phyloP scores from a whole-genome alignment of 1,140 invertebrate genomes.

The Bombus polaris region DNA sequence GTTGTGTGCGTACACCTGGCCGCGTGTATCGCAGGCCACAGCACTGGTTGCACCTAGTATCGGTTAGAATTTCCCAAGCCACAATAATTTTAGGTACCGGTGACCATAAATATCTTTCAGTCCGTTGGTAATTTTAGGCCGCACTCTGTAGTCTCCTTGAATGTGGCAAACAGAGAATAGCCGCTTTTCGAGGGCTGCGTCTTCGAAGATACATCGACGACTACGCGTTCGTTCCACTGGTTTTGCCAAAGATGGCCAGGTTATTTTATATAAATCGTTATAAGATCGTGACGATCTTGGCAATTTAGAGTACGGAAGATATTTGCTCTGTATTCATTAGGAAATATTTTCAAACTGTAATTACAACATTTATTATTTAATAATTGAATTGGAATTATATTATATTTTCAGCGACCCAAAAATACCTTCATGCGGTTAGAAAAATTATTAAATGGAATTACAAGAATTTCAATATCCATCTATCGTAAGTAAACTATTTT shows the following conservation, averaged over 20 bases:
- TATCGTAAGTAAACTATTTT: background rate
- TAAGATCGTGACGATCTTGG: too few species aligned
- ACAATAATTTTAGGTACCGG: slow-evolving; percentile 55
- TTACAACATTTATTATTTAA: too few species aligned
- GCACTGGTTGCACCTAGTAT: slow-evolving; percentile 55
- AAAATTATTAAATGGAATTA: too few species aligned
- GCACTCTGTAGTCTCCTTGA: slow-evolving; percentile 30
- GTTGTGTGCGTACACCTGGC: slow-evolving; percentile 38
- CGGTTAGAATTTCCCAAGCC: slow-evolving; percentile 56
- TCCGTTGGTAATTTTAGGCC: slow-evolving; percentile 50
- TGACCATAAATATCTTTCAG: slow-evolving; percentile 55
- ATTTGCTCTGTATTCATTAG: too few species aligned
- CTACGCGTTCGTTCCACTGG: background rate
- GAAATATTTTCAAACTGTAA: too few species aligned
- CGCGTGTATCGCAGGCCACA: slow-evolving; percentile 48
- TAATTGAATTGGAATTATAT: too few species aligned
- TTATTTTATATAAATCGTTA: background rate
- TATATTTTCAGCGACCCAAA: too few species aligned
- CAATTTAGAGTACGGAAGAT: too few species aligned
- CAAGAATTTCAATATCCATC: too few species aligned
- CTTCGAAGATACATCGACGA: too few species aligned
- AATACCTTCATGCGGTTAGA: too few species aligned
- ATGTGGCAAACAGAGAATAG: slow-evolving; percentile 20
- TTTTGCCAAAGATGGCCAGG: background rate
- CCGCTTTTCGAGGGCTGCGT: background rate